Base-by-base conservation (phyloP, 2,888 invertebrate species). In the Hedya salicella region DNA sequence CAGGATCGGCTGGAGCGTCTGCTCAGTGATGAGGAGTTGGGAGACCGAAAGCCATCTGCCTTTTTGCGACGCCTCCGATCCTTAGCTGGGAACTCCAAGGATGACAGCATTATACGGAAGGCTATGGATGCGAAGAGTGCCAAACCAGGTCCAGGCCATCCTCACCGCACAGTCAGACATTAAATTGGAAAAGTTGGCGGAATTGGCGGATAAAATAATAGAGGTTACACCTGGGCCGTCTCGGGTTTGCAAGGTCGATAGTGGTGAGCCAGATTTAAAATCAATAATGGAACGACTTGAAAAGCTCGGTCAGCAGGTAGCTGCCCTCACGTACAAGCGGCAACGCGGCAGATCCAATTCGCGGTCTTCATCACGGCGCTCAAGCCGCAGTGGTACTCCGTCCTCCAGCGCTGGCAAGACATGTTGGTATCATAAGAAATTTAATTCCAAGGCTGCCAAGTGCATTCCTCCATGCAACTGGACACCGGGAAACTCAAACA, bases 401-500 rank as follows among this genome's bases (percentile, higher is more conserved):
- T n/a, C n/a, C n/a, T 2, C 11, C 13, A 39, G 13, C 0, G 21
- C 19, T 11, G 9, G 19, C 13, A 21, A 19, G 3, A 3, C 14
- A 0, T 46, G 46, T 11, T 46, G 21, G 21, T 46, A 46, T 21
- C 46, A 46, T 46, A 46, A 46, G 13, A 19, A 19, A 11, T 46
- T 13, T 19, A 13, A 13, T 42, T 11, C 11, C 2, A 46, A 21
- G 9, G 46, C 46, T 11, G 19, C 46, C 46, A 17, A 19, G 11
- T 46, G 46, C 21, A 46, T 19, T 1, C 17, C 46, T 13, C 14
- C 42, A 14, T 42, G 42, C 14, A 42, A 13, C 14, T 42, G 42
- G 42, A n/a, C 25, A 25, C 3, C 25, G 69, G 67, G 25, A 70
- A 69, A 71, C 69, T 13, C 32, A 19, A 19, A 17, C 16, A 50